phyloP scores from a whole-genome alignment of 2,888 invertebrate species.

The Ceriagrion tenellum region DNA sequence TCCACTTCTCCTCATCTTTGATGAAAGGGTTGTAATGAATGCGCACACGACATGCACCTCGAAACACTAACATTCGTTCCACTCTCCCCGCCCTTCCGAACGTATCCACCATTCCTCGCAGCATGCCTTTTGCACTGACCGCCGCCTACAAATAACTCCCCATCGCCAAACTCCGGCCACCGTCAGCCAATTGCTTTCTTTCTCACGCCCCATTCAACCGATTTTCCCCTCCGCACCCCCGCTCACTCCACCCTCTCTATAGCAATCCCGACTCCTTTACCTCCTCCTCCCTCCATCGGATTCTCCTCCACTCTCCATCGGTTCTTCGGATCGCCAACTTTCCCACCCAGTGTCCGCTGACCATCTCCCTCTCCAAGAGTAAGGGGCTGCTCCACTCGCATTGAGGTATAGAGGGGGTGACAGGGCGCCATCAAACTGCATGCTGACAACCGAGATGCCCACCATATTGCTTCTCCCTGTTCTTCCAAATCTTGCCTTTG shows the following conservation, averaged over 20 bases:
- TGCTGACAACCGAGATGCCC: too few species aligned
- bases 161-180: neutral
- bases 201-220: neutral
- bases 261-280: too few species aligned
- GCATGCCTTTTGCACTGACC: neutral
- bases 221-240: neutral
- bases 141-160: too few species aligned
- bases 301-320: neutral
- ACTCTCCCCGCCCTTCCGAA: neutral
- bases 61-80: neutral
- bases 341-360: neutral
- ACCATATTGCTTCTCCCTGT: too few species aligned
- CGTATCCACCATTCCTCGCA: neutral
- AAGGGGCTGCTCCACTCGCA: too few species aligned
- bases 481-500: too few species aligned
- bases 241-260: neutral
- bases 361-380: neutral
- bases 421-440: too few species aligned
- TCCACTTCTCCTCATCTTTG: neutral
- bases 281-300: too few species aligned
- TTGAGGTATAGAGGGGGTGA: too few species aligned
- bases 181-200: neutral
- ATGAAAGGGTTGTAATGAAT: neutral
- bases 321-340: slow-evolving; percentile 2
- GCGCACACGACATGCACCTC: neutral